Base-by-base conservation (phyloP, 2,797 vertebrate species). In the Tympanoctomys barrerae region DNA sequence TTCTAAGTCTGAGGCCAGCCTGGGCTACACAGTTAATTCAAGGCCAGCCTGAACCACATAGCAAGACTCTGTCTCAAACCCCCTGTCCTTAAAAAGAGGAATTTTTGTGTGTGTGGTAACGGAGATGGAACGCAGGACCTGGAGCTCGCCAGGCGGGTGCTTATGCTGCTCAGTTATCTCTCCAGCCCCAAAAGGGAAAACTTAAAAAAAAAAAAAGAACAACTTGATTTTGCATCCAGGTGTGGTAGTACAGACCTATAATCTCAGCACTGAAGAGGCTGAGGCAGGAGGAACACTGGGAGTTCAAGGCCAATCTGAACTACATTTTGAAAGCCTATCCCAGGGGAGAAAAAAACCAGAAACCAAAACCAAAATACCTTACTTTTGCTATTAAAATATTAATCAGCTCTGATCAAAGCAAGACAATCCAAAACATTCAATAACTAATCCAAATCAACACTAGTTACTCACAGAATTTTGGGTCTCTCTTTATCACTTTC, bases 401-500 rank as follows among this genome's bases (percentile, higher is more conserved):
- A 96, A 90, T 18, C 64, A 79, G 18, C 14, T 87, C 83, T 86
- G 57, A 89, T 91, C 88, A 91, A 93, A 91, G 36, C 46, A 91
- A 86, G 59, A 78, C 57, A 97, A 94, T 57, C 54, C 2, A 52
- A 87, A 89, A 66, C 11, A 84, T 16, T 85, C 75, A 91, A 70
- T 87, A 75, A 94, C 66, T 77, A 88, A 90, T 57, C 18, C 61
- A 96, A 46, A 91, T 62, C 36, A 95, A 88, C 28, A 94, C 31
- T 66, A 78, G 90, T 89, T 79, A 99, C 98, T 99, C 94, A 99
- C 99, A 99, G 92, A 87, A 97, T 96, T 98, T 98, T 99, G 75
- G 98, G 98, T 95, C 98, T 99, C 80, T 99, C 99, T 98, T 99
- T 99, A 95, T 99, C 99, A 0, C 97, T 98, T 90, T 99, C 99